Conservation (phyloP, 2,797 vertebrate species). For the Platalea minor region DNA sequence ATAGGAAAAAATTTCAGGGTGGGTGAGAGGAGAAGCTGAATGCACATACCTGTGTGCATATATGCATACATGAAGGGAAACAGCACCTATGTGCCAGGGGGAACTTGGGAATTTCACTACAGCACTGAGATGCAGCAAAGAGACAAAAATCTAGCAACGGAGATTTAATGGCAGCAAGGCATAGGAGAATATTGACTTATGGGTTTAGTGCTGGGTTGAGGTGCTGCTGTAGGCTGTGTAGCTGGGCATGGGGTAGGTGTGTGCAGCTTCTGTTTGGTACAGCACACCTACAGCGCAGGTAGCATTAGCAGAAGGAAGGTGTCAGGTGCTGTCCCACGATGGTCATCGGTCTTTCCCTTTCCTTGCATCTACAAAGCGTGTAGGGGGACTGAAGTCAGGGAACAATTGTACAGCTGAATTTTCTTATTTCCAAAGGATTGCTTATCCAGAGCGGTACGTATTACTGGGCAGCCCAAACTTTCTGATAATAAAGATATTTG, state of each 20-base stretch:
- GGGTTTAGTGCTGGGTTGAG: neutral
- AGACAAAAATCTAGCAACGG: neutral
- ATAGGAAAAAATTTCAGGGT: neutral
- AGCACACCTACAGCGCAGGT: neutral
- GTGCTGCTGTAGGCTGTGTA: neutral
- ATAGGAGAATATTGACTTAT: neutral
- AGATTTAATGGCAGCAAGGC: neutral
- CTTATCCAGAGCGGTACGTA: neutral
- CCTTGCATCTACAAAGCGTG: neutral
- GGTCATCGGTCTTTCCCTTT: neutral
- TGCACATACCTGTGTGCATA: neutral
- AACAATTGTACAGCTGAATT: neutral
- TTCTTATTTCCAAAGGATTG: neutral
- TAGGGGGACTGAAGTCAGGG: neutral
- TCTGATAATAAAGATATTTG: neutral
- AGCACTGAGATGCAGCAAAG: neutral
- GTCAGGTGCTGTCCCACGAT: neutral
- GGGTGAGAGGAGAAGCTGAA: neutral
- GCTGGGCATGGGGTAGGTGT: neutral
- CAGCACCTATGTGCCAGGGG: no score
- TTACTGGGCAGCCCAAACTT: neutral
- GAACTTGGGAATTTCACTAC: neutral
- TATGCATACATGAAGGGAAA: neutral
- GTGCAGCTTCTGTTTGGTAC: neutral
- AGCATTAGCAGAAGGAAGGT: neutral